These are phyloP conservation scores for Sesamia nonagrioides DNA, from an alignment of 1,140 invertebrate genomes.

Conservation along the genomic window DNA sequence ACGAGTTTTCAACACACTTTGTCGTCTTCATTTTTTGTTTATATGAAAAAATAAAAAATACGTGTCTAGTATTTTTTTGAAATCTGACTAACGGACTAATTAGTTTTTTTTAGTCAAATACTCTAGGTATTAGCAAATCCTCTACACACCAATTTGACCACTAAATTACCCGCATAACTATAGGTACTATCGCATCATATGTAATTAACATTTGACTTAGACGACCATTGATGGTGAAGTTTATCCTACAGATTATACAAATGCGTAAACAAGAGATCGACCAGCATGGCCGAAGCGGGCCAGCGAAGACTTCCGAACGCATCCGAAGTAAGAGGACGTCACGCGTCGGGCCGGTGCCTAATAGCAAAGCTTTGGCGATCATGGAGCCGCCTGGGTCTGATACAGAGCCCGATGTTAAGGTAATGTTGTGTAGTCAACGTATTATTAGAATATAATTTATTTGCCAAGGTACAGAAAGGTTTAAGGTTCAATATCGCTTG, in stretches of 20 bases:
- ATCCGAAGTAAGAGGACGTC: conserved; percentile 85
- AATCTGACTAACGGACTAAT: too few species aligned
- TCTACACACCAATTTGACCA: too few species aligned
- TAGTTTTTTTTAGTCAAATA: too few species aligned
- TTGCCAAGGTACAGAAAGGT: too few species aligned
- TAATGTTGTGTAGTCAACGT: conserved; percentile 40
- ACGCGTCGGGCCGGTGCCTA: conserved; percentile 70
- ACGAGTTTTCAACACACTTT: too few species aligned
- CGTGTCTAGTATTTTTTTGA: too few species aligned
- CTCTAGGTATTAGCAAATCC: too few species aligned
- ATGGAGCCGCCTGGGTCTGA: conserved; percentile 79
- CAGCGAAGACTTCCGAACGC: conserved; percentile 88
- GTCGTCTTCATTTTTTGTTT: too few species aligned
- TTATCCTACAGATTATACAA: conserved; percentile 87
- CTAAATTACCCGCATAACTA: neutral
- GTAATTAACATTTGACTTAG: neutral
- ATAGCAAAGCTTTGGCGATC: conserved; percentile 79
- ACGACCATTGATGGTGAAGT: conserved; percentile 60
- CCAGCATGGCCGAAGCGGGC: conserved; percentile 84
- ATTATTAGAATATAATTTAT: too few species aligned
- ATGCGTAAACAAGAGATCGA: conserved; percentile 91
- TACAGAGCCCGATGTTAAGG: conserved; percentile 71
- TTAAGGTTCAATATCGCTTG: too few species aligned
- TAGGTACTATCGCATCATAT: neutral
- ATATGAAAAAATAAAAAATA: too few species aligned